Evolutionary conservation across 2,888 invertebrate genomes (phyloP).

Genomic region (Eubasilissa splendida): DNA sequence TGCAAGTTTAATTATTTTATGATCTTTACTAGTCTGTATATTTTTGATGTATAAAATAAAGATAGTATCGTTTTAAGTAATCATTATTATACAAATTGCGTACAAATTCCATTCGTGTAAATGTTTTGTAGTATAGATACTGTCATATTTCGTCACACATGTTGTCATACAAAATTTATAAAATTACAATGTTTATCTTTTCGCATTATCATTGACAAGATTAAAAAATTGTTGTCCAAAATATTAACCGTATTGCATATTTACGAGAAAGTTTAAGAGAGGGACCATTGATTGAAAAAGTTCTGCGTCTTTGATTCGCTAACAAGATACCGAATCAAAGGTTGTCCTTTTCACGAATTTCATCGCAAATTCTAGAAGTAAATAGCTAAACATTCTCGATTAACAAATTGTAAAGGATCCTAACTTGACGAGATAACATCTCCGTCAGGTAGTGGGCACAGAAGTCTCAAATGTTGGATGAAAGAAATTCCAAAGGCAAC

Average conservation of each 20-base stretch:
- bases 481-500: constrained; percentile 29
- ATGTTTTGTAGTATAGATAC: too few relatives aligned
- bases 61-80: too few relatives aligned
- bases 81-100: too few relatives aligned
- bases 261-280: neutral
- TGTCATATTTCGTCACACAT: too few relatives aligned
- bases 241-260: neutral
- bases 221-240: neutral
- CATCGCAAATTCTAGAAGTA: neutral
- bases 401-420: constrained; percentile 29
- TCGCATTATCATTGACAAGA: too few relatives aligned
- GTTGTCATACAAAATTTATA: too few relatives aligned
- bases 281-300: neutral
- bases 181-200: too few relatives aligned
- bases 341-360: constrained; percentile 14
- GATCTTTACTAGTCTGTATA: too few relatives aligned
- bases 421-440: constrained; percentile 21
- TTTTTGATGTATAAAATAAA: too few relatives aligned
- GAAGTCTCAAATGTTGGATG: constrained; percentile 25
- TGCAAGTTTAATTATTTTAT: too few relatives aligned
- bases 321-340: constrained; percentile 4
- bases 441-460: constrained; percentile 1
- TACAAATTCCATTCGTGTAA: too few relatives aligned
- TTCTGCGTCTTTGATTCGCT: constrained; percentile 12
- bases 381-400: constrained; percentile 17